A percentile compares a stretch with the other conserved stretches of the same genome.
Conservation (phyloP, 2,797 vertebrate species). For the Sorex maritimensis region DNA sequence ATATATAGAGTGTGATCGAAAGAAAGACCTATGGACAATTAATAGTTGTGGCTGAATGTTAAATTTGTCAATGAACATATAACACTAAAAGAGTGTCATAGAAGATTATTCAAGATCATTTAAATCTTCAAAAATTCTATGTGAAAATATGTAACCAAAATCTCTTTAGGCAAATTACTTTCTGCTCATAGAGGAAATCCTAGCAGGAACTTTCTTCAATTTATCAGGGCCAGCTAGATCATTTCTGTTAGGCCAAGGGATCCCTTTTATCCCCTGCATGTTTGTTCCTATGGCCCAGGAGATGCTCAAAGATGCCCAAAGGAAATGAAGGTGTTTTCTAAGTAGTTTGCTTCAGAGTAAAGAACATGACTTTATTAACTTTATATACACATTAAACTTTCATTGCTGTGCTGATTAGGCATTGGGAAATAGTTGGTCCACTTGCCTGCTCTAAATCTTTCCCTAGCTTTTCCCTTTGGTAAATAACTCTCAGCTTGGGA, state of each 20-base stretch:
- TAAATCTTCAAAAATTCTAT: constrained; percentile 45
- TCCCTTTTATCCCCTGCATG: not conserved
- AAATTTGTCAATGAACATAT: not conserved
- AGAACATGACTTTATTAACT: constrained; percentile 10
- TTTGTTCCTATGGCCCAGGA: not conserved
- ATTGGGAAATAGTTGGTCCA: not conserved
- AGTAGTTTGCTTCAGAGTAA: constrained; percentile 25
- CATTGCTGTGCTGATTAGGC: not conserved
- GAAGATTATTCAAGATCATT: constrained; percentile 17
- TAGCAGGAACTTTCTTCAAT: not conserved
- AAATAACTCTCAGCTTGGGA: not conserved
- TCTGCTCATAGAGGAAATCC: not conserved
- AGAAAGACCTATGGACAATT: not conserved
- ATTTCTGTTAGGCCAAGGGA: not conserved
- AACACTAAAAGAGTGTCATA: not conserved
- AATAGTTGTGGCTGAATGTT: not conserved
- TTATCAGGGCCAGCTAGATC: not conserved
- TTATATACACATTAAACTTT: not conserved
- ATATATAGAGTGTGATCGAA: constrained; percentile 26
- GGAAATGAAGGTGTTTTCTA: constrained; percentile 46
- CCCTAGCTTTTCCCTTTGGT: not conserved
- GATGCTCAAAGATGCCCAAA: constrained; percentile 7
- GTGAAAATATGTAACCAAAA: not conserved
- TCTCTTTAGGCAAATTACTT: constrained; percentile 26
- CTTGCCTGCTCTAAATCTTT: not conserved